Percentiles rank a stretch among this genome's conserved stretches.
Evolutionary conservation across 2,797 vertebrate species (phyloP).

Genomic region (Cheirogaleus major): DNA sequence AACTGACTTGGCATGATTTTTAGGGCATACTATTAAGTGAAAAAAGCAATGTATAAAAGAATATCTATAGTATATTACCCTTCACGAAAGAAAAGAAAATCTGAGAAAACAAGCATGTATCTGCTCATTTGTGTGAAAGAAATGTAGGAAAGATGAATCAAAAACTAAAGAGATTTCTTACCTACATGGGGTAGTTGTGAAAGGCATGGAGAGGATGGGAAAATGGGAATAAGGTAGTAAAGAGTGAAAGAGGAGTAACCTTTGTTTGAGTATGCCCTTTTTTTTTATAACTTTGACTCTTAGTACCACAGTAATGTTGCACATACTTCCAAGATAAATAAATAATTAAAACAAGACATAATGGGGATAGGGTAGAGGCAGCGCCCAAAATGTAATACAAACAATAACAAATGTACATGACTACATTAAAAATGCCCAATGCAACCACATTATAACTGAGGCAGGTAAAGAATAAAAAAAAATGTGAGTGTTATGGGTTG

Average conservation of each 20-base stretch:
- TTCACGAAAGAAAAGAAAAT: slow-evolving; percentile 14
- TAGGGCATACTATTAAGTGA: background rate
- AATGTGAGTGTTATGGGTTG: background rate
- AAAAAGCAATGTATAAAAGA: background rate
- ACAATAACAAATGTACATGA: background rate
- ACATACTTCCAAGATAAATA: background rate
- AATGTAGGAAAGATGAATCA: background rate
- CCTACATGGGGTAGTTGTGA: background rate
- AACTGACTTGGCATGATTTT: background rate
- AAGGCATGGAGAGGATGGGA: background rate
- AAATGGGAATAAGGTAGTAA: background rate
- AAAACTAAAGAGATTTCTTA: background rate
- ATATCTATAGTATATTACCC: background rate
- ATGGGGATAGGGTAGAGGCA: background rate
- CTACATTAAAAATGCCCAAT: background rate
- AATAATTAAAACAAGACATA: background rate
- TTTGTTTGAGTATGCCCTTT: background rate
- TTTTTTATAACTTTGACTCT: background rate
- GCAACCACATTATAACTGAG: background rate
- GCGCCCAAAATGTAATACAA: background rate
- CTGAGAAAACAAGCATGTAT: background rate
- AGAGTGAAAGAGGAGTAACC: background rate
- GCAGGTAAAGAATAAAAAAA: background rate
- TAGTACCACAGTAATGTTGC: background rate
- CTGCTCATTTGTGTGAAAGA: background rate